These are phyloP conservation scores for Brachirus orientalis DNA, from an alignment of 2,113 vertebrate species.

Conservation along the genomic window DNA sequence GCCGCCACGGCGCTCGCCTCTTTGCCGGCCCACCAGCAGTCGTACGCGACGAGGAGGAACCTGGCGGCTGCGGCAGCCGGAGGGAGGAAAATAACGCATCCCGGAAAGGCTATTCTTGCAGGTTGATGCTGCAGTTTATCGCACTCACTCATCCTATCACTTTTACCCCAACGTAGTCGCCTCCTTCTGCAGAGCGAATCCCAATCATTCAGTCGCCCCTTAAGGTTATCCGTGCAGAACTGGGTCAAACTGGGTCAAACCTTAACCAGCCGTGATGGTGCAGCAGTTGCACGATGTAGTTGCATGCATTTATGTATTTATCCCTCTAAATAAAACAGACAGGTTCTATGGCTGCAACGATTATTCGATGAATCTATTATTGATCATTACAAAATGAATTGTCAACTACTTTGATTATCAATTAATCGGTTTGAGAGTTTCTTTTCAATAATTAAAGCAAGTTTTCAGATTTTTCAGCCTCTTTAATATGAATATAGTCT, in stretches of 20 bases:
- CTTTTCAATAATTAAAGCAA: no score
- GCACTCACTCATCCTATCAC: background rate
- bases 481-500: no score
- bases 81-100: constrained; percentile 77
- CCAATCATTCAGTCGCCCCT: constrained; percentile 50
- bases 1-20: constrained; percentile 27
- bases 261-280: constrained; percentile 44
- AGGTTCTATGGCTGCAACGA: no score
- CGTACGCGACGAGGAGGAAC: constrained; percentile 66
- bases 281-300: background rate
- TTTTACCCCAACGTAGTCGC: background rate
- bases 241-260: constrained; percentile 77
- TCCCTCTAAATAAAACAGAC: no score
- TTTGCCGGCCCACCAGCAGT: constrained; percentile 28
- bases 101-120: constrained; percentile 82
- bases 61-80: constrained; percentile 74
- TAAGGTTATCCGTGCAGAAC: constrained; percentile 48
- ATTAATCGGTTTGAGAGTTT: no score
- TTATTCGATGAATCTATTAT: no score
- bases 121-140: constrained; percentile 57
- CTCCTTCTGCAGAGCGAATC: constrained; percentile 11
- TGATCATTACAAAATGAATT: no score
- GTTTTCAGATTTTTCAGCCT: no score
- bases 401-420: no score
- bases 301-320: background rate